phyloP scores from a whole-genome alignment of 2,888 invertebrate species.

The Smittia aterrima region DNA sequence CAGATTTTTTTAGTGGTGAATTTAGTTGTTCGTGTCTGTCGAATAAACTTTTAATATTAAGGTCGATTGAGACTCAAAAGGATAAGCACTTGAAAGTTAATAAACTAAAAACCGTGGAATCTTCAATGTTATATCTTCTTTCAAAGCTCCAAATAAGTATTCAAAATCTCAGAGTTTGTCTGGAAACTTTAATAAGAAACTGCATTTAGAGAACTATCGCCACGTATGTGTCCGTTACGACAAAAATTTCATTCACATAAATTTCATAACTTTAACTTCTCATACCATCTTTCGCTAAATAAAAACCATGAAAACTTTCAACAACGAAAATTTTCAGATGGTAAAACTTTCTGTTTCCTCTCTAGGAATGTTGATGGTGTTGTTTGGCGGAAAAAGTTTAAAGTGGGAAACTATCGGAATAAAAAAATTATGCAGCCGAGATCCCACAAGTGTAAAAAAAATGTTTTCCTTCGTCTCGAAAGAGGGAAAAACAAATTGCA shows the following conservation, averaged over 20 bases:
- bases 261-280: neutral
- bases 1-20: no score
- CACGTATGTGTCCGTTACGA: no score
- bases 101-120: no score
- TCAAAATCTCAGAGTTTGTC: no score
- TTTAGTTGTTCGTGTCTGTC: no score
- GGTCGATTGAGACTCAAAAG: no score
- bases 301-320: neutral
- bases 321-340: neutral
- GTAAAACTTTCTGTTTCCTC: neutral
- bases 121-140: no score
- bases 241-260: neutral
- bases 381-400: neutral
- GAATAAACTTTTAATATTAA: no score
- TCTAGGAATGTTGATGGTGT: neutral
- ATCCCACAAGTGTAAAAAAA: neutral
- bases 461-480: neutral
- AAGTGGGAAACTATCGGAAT: slow-evolving; percentile 34
- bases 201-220: no score
- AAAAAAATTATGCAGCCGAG: neutral
- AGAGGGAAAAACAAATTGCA: neutral
- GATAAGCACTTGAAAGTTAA: no score
- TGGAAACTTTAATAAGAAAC: no score
- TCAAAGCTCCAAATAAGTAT: no score
- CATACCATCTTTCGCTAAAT: neutral